Evolutionary conservation across 2,888 invertebrate genomes (phyloP).

Genomic region (Pycnomerus fuliginosus): DNA sequence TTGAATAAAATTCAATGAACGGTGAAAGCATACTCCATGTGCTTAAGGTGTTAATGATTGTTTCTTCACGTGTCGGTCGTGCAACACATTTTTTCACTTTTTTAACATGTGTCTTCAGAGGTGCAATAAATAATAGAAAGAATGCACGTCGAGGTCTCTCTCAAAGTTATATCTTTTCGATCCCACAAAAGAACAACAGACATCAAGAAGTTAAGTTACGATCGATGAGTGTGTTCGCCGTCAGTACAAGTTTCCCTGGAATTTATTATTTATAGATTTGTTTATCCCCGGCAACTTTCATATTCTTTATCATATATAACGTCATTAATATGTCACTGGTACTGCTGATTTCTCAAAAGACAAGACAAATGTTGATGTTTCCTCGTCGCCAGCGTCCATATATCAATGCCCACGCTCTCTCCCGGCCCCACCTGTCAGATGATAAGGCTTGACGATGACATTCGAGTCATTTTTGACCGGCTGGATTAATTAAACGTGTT

Average conservation of each 20-base stretch:
- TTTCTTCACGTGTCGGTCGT: conserved; percentile 4
- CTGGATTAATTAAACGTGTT: conserved; percentile 39
- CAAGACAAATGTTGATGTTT: conserved; percentile 52
- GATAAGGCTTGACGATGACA: conserved; percentile 31
- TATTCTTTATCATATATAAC: conserved; percentile 49
- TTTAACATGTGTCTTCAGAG: conserved; percentile 12
- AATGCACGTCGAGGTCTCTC: conserved; percentile 14
- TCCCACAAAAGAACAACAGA: conserved; percentile 15
- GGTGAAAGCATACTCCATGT: too few relatives aligned
- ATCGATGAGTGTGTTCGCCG: conserved; percentile 22
- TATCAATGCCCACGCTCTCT: conserved; percentile 48
- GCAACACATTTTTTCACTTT: conserved; percentile 11
- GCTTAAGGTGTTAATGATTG: too few relatives aligned
- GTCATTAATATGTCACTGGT: conserved; percentile 51
- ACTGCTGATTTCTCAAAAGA: conserved; percentile 49
- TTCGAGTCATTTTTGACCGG: conserved; percentile 32
- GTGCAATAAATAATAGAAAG: conserved; percentile 17
- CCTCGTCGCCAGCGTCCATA: conserved; percentile 47
- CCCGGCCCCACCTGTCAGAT: conserved; percentile 24
- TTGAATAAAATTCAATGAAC: too few relatives aligned
- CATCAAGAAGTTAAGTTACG: conserved; percentile 21
- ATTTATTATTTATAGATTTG: conserved; percentile 52
- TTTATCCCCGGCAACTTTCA: conserved; percentile 51
- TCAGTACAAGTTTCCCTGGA: conserved; percentile 36
- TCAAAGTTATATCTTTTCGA: conserved; percentile 16